Conservation (phyloP, 2,888 invertebrate genomes). For the Xestobium rufovillosum region DNA sequence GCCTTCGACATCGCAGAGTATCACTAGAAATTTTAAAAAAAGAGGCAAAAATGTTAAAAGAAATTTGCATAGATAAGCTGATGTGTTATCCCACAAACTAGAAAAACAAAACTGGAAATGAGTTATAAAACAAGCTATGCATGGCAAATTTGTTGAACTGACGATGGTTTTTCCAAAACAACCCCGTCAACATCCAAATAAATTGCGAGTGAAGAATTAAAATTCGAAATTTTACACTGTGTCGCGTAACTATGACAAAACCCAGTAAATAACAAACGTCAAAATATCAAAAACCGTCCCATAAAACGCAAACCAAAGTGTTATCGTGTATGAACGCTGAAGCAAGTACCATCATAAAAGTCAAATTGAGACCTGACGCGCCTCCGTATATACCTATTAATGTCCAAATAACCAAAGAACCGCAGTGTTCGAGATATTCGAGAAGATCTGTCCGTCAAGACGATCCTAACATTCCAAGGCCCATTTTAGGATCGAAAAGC, state of each 20-base stretch:
- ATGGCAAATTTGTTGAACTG: too few species aligned
- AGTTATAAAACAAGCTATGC: too few species aligned
- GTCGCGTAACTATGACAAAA: not conserved
- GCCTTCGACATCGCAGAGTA: too few species aligned
- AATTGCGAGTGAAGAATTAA: too few species aligned
- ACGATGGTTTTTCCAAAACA: too few species aligned
- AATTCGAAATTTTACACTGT: too few species aligned
- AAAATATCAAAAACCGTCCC: not conserved
- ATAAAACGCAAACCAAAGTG: not conserved
- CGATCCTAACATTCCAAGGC: constrained; percentile 24
- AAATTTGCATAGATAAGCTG: too few species aligned
- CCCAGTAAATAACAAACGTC: not conserved
- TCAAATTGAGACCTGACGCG: constrained; percentile 1
- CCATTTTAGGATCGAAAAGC: constrained; percentile 26
- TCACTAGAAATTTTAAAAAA: too few species aligned
- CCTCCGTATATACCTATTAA: not conserved
- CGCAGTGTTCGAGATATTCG: constrained; percentile 23
- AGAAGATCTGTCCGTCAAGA: constrained; percentile 21
- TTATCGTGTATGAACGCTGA: not conserved
- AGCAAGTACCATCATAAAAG: not conserved
- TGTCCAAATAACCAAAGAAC: constrained; percentile 12
- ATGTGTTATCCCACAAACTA: too few species aligned
- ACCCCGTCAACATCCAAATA: too few species aligned
- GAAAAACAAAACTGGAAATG: too few species aligned
- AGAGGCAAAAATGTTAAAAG: too few species aligned